Evolutionary conservation across 2,113 vertebrate species (phyloP), one percentile per base, ranked within the genome.

Genomic region (Chionomys nivalis): DNA sequence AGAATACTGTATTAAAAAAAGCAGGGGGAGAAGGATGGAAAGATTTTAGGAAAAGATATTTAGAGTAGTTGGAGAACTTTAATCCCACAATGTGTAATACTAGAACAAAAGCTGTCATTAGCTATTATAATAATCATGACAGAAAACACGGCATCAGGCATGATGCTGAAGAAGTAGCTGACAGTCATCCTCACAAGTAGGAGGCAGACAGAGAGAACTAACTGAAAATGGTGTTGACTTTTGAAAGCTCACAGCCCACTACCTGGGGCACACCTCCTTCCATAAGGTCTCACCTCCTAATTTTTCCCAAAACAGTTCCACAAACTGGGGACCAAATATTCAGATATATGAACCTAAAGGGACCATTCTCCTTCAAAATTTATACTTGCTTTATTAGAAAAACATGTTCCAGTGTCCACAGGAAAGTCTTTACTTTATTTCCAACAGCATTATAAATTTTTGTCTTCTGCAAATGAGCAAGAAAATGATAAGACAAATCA

Each of bases 401-500:
- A 93, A 94, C 89, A 82, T 94, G 87, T 96, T 94, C 93, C 47
- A 23, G 70, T 95, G 95, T 94, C 92, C 61, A 7, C 49, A 91
- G 89, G 66, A 96, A 87, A 95, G 96, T 97, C 97, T 98, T 97
- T 93, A 95, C 93, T 97, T 97, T 97, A 96, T 98, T 98, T 97
- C 97, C 96, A 98, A 98, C 97, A 97, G 93, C 97, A 97, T 97
- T 98, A 96, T 89, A 97, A 94, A 95, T 94, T 96, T 98, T 95
- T 95, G 94, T 98, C 96, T 96, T 98, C 96, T 95, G 97, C 97
- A 98, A 98, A 98, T 98, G 97, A 97, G 95, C 96, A 96, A 97
- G 91, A 97, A 94, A 96, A 96, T 96, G 96, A 98, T 96, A 97
- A 96, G 93, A 98, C 77, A 97, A 97, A 98, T 98, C 98, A 98